Percentiles rank a stretch among this genome's conserved stretches.
Conservation (phyloP, 2,797 vertebrate species). For the Leuciscus waleckii region DNA sequence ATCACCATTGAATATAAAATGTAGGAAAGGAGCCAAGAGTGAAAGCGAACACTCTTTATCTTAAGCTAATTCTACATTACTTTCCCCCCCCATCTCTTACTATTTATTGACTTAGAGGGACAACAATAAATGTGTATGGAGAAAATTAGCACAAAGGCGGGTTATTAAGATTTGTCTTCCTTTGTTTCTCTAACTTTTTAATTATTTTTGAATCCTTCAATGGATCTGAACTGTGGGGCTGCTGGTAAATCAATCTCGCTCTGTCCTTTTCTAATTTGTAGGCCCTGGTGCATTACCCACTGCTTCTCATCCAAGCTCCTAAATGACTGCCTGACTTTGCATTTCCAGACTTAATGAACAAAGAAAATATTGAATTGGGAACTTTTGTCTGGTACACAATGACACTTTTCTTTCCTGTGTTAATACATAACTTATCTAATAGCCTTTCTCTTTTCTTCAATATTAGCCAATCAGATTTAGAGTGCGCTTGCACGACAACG, state of each 20-base stretch:
- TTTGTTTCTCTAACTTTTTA: constrained; percentile 48
- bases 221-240: constrained; percentile 35
- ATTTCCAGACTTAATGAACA: constrained; percentile 38
- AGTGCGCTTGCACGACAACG: not conserved
- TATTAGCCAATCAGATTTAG: not conserved
- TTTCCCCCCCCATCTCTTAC: not conserved
- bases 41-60: constrained; percentile 10
- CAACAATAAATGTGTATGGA: constrained; percentile 55
- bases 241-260: constrained; percentile 46
- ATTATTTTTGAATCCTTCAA: constrained; percentile 56
- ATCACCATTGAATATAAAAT: not conserved
- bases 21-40: not conserved
- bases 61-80: constrained; percentile 11
- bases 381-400: not conserved
- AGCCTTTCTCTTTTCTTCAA: not conserved
- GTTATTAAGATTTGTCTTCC: constrained; percentile 47
- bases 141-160: constrained; percentile 48
- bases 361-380: constrained; percentile 33
- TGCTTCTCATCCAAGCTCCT: constrained; percentile 17
- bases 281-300: constrained; percentile 25
- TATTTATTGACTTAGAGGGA: constrained; percentile 34
- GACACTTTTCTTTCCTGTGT: not conserved
- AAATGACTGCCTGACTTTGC: constrained; percentile 29
- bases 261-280: constrained; percentile 33
- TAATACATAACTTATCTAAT: not conserved